These are phyloP conservation scores for Microdon myrmicae DNA, from an alignment of 2,888 invertebrate genomes.

Conservation along the genomic window DNA sequence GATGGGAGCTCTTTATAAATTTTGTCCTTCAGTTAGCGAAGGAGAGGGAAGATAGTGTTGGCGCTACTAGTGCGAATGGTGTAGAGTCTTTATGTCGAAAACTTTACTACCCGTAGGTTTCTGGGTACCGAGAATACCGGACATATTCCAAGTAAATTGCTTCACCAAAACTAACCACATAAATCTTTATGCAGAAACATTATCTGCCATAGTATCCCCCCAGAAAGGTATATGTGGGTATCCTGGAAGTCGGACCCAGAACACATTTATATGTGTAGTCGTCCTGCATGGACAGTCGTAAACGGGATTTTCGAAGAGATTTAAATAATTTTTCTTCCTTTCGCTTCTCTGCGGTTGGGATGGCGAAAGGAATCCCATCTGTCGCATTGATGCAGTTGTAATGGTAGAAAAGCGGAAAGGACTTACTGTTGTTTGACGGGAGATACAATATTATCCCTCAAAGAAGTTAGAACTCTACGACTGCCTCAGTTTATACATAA, in stretches of 20 bases:
- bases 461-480: too few species aligned
- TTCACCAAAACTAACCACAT: conserved; percentile 52
- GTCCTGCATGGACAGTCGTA: conserved; percentile 30
- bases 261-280: conserved; percentile 1
- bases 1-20: conserved; percentile 42
- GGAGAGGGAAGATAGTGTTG: not conserved
- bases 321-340: conserved; percentile 48
- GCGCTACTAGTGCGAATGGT: not conserved
- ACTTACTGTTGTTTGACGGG: too few species aligned
- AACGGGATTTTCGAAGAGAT: conserved; percentile 38
- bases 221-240: conserved; percentile 25
- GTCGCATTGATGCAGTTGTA: too few species aligned
- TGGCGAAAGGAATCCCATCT: too few species aligned
- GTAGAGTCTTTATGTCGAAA: conserved; percentile 1
- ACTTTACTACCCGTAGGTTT: conserved; percentile 46
- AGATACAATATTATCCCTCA: too few species aligned
- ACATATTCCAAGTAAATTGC: conserved; percentile 53
- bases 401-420: too few species aligned
- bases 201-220: conserved; percentile 42
- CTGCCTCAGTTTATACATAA: too few species aligned
- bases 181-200: conserved; percentile 51
- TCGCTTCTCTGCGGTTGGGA: not conserved
- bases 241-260: conserved; percentile 3
- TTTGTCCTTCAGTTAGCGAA: conserved; percentile 36
- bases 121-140: conserved; percentile 48